A percentile compares a stretch with the other conserved stretches of the same genome.
These are phyloP conservation scores for Hypanus sabinus DNA, from an alignment of 2,113 vertebrate species.

Conservation along the genomic window DNA sequence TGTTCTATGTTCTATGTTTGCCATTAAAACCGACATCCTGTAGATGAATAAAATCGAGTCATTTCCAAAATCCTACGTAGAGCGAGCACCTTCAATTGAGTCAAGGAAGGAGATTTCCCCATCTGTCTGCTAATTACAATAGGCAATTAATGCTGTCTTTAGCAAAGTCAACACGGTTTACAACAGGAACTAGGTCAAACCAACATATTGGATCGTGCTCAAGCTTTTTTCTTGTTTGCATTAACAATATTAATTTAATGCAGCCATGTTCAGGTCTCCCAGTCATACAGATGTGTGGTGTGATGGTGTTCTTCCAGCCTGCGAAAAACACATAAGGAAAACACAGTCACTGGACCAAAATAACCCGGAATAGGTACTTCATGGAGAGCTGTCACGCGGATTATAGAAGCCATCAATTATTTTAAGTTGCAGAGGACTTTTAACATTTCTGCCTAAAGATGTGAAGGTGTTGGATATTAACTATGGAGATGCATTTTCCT, in stretches of 20 bases:
- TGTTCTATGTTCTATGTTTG: no score
- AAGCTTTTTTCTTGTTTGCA: not conserved
- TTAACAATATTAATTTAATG: not conserved
- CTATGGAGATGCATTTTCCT: not conserved
- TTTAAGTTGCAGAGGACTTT: not conserved
- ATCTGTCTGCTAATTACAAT: no score
- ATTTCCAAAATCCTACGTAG: no score
- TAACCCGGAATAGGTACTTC: not conserved
- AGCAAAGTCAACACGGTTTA: not conserved
- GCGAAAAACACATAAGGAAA: not conserved
- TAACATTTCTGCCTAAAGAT: not conserved
- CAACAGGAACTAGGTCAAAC: not conserved
- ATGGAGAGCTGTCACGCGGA: not conserved
- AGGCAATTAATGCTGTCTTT: no score
- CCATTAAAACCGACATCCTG: no score
- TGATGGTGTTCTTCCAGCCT: not conserved
- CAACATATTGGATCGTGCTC: not conserved
- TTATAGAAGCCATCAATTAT: conserved; percentile 1
- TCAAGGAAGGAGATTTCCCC: no score
- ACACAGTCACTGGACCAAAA: not conserved
- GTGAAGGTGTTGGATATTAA: not conserved
- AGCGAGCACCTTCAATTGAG: no score
- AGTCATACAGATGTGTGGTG: not conserved
- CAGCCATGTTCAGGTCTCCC: not conserved
- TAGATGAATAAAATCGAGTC: no score